A percentile compares a stretch with the other conserved stretches of the same genome.
Evolutionary conservation across 53 echinoderm and acorn worm species (phyloP).

Genomic region (Pentamera pediparva): DNA sequence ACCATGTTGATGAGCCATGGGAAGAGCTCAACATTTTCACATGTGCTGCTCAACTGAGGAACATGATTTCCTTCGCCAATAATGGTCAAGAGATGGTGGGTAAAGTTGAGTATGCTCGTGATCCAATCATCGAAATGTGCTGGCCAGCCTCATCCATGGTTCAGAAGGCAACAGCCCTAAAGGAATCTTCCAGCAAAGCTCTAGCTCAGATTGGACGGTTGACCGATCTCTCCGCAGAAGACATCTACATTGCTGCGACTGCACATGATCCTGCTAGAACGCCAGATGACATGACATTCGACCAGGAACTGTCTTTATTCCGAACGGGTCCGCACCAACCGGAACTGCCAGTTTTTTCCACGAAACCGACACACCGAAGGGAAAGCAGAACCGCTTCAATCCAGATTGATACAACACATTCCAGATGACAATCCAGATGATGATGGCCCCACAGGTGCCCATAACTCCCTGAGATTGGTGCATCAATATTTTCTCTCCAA

Average conservation of each 20-base stretch:
- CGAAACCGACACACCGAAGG: background rate
- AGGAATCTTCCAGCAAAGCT: conserved; percentile 1
- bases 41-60: background rate
- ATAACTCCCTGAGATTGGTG: no score
- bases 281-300: background rate
- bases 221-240: background rate
- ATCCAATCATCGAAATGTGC: background rate
- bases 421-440: no score
- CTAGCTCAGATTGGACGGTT: background rate
- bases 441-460: no score
- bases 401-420: background rate
- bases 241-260: background rate
- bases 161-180: conserved; percentile 1
- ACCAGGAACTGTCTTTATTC: background rate
- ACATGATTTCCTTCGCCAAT: background rate
- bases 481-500: no score
- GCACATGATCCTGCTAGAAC: background rate
- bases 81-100: no score
- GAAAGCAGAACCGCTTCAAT: conserved; percentile 1
- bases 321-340: background rate
- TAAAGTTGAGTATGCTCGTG: no score
- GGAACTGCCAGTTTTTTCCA: background rate
- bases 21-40: background rate
- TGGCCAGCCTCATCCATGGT: background rate
- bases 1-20: background rate